Evolutionary conservation across 2,113 vertebrate species (phyloP), one percentile per base, ranked within the genome.

Genomic region (Nannobrachium achirus): DNA sequence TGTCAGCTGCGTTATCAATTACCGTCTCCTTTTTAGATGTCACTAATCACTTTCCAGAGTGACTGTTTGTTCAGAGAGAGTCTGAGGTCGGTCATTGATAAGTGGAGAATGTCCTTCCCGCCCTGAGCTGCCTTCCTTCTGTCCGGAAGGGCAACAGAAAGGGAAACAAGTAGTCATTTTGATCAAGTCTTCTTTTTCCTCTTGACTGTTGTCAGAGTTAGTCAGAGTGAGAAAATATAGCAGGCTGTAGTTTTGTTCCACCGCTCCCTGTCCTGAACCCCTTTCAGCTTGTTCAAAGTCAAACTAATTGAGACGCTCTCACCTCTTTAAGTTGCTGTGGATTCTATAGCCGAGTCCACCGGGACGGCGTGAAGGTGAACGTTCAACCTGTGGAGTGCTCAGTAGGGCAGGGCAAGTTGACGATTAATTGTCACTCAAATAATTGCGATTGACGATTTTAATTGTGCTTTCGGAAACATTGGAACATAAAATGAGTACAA

Each of bases 81-180:
- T 7, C 53, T n/a, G 64, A 84, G 77, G 73, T 76, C 52, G 66
- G 50, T 62, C 8, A 2, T 11, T 70, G 83, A 89, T 88, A 84
- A 85, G 66, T 62, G 46, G 55, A 78, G 70, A 76, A 33, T 20
- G 39, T 73, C 72, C 69, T 71, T 80, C 56, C 15, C 49, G 6
- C 0, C 55, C 10, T 56, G 53, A 50, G 69, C 74, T 56, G 62
- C 51, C 69, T 66, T 33, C 40, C 45, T 53, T 69, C 50, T 62
- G 39, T 73, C 9, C 39, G 5, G 63, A 78, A 73, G 74, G 56
- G 9, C 60, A n/a, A 75, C 64, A 75, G 83, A 45, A 76, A 59
- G 13, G 8, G 14, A 42, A 19, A n/a, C n/a, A n/a, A 33, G 25
- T 33, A 33, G 25, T 33, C 25, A 33, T 33, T n/a, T 33, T 5